These are phyloP conservation scores for Anoura caudifer DNA, from an alignment of 2,113 vertebrate genomes.

Conservation along the genomic window DNA sequence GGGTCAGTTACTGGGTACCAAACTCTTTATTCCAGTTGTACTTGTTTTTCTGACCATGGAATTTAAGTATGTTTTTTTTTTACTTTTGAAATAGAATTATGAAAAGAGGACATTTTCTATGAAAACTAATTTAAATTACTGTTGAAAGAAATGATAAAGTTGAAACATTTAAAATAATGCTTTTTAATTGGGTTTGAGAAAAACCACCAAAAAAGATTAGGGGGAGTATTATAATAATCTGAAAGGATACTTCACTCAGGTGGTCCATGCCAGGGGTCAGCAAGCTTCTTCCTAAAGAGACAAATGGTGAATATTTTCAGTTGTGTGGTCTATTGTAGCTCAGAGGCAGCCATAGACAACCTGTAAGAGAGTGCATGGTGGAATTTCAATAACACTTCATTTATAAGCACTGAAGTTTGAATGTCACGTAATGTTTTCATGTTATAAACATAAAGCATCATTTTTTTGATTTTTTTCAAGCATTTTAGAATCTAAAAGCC, in stretches of 20 bases:
- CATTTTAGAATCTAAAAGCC: background rate
- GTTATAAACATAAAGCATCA: background rate
- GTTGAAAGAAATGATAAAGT: background rate
- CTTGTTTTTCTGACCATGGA: background rate
- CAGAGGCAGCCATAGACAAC: background rate
- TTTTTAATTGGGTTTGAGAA: background rate
- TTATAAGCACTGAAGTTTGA: background rate
- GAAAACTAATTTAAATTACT: constrained; percentile 1
- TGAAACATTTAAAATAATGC: background rate
- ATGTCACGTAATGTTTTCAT: background rate
- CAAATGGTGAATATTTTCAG: background rate
- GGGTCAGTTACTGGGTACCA: background rate
- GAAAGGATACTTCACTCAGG: background rate
- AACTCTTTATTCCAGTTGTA: background rate
- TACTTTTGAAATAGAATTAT: background rate
- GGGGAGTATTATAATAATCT: background rate
- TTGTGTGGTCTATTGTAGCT: background rate
- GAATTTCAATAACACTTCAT: background rate
- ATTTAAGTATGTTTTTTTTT: background rate
- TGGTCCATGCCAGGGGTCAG: background rate
- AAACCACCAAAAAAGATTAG: background rate
- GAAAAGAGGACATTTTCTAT: background rate
- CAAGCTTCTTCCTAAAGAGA: background rate
- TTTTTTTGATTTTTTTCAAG: background rate
- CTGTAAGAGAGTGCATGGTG: background rate